Conservation (phyloP, 2,797 vertebrate species). For the Myotis planiceps region DNA sequence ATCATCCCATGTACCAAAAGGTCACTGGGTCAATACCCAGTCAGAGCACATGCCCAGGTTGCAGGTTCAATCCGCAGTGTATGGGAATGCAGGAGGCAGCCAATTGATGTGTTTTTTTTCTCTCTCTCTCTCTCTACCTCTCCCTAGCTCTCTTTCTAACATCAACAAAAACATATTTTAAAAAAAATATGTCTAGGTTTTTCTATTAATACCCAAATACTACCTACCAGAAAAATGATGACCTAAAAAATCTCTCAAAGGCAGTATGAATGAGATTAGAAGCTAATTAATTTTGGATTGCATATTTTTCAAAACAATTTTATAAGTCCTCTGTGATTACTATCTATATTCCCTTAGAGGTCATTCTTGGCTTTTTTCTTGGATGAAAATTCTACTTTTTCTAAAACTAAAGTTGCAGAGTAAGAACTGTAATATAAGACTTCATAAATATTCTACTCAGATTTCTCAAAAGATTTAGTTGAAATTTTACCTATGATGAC, state of each 20-base stretch:
- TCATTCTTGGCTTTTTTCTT: background rate
- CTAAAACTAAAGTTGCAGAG: constrained; percentile 49
- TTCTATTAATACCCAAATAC: background rate
- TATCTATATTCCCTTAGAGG: constrained; percentile 1
- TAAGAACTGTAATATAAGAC: background rate
- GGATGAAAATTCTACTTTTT: constrained; percentile 20
- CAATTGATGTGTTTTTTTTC: background rate
- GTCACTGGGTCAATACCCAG: background rate
- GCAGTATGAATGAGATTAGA: background rate
- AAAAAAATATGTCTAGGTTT: background rate
- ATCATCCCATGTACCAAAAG: background rate
- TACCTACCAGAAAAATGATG: background rate
- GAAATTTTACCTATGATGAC: constrained; percentile 60
- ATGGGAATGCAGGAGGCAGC: background rate
- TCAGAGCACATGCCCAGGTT: background rate
- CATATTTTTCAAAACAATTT: constrained; percentile 15
- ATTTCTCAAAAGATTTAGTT: constrained; percentile 65
- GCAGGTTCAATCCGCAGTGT: background rate
- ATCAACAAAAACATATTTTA: background rate
- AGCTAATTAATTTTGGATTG: background rate
- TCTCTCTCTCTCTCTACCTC: background rate
- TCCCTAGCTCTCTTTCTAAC: background rate
- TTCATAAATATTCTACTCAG: constrained; percentile 70
- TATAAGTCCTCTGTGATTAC: background rate
- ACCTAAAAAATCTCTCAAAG: constrained; percentile 1